Conservation (phyloP, 2,113 vertebrate species). For the Mola mola region DNA sequence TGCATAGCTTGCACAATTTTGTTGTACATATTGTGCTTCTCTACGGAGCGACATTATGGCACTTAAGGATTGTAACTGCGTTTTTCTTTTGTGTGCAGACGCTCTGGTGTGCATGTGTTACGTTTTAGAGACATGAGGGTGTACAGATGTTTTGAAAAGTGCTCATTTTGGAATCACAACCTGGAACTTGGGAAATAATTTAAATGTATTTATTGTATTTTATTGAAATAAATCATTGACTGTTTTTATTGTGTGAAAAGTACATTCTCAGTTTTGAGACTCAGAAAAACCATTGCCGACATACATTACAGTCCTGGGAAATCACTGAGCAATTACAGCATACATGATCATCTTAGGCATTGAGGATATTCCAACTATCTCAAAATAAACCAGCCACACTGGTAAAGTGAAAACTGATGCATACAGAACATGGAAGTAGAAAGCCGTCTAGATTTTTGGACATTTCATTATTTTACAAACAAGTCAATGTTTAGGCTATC, state of each 20-base stretch:
- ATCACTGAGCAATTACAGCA: conserved; percentile 58
- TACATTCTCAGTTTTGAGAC: conserved; percentile 65
- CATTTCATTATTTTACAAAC: conserved; percentile 50
- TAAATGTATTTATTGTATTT: conserved; percentile 83
- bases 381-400: conserved; percentile 27
- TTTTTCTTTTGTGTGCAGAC: conserved; percentile 46
- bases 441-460: conserved; percentile 55
- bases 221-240: conserved; percentile 83
- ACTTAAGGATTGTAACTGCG: conserved; percentile 72
- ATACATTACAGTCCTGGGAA: conserved; percentile 24
- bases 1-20: conserved; percentile 85
- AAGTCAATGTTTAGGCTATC: conserved; percentile 21
- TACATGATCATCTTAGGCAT: conserved; percentile 42
- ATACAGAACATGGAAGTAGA: conserved; percentile 52
- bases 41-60: conserved; percentile 88
- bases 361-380: conserved; percentile 17
- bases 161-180: conserved; percentile 87
- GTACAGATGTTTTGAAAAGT: conserved; percentile 92
- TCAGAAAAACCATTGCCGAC: conserved; percentile 26
- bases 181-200: conserved; percentile 81
- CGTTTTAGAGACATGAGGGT: conserved; percentile 79
- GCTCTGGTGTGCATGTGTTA: conserved; percentile 58
- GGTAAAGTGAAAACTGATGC: conserved; percentile 21
- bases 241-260: conserved; percentile 69
- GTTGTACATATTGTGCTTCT: conserved; percentile 98